Evolutionary conservation across 2,797 vertebrate species (phyloP).

Genomic region (Margarornis squamiger): DNA sequence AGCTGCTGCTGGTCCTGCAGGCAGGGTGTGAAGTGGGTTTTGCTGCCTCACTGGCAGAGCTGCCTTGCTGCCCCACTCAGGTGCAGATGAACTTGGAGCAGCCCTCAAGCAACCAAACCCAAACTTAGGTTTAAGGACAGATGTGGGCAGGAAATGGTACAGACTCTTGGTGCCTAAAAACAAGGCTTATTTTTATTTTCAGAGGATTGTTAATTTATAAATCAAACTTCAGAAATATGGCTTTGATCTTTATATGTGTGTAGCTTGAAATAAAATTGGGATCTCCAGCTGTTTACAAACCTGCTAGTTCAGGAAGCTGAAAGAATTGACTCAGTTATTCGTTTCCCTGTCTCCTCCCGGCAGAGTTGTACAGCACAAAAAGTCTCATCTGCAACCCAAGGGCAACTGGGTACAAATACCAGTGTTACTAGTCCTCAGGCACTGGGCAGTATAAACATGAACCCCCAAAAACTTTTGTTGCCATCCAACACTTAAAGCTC

Average conservation of each 20-base stretch:
- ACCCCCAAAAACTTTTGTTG: not conserved
- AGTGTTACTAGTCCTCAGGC: accelerated
- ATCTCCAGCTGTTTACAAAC: conserved; percentile 39
- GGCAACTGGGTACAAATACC: not conserved
- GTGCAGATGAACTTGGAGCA: not conserved
- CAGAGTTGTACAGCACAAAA: not conserved
- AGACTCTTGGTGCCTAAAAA: not conserved
- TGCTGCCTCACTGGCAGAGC: not conserved
- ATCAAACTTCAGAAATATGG: not conserved
- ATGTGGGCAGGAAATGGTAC: not conserved
- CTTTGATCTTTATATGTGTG: not conserved
- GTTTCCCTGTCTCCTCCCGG: not conserved
- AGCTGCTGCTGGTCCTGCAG: not conserved
- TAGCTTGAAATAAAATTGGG: not conserved
- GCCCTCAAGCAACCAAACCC: not conserved
- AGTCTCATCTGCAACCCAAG: not conserved
- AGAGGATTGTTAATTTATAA: conserved; percentile 23
- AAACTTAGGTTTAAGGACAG: not conserved
- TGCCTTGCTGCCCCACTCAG: not conserved
- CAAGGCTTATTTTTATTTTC: not conserved
- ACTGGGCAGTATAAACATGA: not conserved
- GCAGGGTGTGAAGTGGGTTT: not conserved
- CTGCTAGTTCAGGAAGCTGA: not conserved
- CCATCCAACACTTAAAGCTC: not conserved
- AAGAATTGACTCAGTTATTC: not conserved